These are phyloP conservation scores for Synanthedon tipuliformis DNA, from an alignment of 2,888 invertebrate species.

Conservation along the genomic window DNA sequence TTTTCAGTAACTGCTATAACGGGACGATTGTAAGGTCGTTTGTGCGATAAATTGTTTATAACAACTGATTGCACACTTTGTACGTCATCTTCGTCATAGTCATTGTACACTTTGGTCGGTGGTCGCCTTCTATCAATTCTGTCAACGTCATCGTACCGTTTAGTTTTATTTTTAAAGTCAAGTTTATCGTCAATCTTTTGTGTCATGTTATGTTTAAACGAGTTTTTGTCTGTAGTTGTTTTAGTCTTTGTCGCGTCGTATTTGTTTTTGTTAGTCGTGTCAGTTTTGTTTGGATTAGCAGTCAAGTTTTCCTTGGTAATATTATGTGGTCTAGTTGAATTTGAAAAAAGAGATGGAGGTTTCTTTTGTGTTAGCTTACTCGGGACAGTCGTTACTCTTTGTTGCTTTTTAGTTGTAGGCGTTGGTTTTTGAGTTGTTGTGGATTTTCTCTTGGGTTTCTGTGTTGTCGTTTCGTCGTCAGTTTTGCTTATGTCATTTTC, in stretches of 20 bases:
- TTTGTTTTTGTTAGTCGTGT: constrained; percentile 16
- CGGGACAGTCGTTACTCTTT: constrained; percentile 11
- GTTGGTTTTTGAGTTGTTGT: constrained; percentile 26
- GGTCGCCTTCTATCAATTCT: constrained; percentile 25
- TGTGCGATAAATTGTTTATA: constrained; percentile 45
- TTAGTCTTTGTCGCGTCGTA: constrained; percentile 16
- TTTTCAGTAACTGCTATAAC: constrained; percentile 62
- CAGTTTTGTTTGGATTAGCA: constrained; percentile 21
- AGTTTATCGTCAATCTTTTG: constrained; percentile 71
- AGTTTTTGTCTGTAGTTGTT: constrained; percentile 16
- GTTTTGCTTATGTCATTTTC: constrained; percentile 50
- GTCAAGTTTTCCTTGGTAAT: constrained; percentile 21
- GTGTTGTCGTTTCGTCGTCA: constrained; percentile 18
- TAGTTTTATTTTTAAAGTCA: constrained; percentile 65
- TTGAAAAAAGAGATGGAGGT: constrained; percentile 13
- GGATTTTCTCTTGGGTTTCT: constrained; percentile 9
- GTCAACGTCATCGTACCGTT: constrained; percentile 41
- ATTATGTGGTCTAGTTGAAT: constrained; percentile 19
- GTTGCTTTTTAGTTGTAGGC: constrained; percentile 27
- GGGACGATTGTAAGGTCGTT: constrained; percentile 51
- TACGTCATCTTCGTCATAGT: constrained; percentile 35
- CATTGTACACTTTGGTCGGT: constrained; percentile 26
- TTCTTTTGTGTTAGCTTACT: constrained; percentile 22
- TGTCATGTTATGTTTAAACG: constrained; percentile 23
- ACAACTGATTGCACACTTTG: constrained; percentile 57